Base-by-base conservation (phyloP, 2,113 vertebrate species). In the Pteropus alecto region DNA sequence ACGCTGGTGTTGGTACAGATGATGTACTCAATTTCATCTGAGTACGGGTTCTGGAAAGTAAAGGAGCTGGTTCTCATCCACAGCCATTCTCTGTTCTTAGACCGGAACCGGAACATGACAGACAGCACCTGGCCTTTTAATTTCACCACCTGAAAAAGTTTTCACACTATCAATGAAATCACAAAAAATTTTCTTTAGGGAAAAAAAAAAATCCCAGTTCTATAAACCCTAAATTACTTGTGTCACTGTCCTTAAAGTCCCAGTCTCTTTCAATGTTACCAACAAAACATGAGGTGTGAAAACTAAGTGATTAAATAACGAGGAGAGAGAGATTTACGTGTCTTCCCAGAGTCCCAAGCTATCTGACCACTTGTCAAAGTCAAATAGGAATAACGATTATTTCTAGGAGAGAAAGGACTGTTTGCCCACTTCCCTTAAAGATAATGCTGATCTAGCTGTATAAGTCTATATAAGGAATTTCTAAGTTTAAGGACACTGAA, bases 1-100 rank as follows among this genome's bases (percentile, higher is more conserved):
- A 99, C 99, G 3, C 99, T 99, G 98, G 99, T 99, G 97, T 99
- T 99, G 98, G 99, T 99, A 94, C 99, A 99, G 98, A 99, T 99
- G 98, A 99, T 99, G 97, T 99, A 99, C 98, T 99, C 99, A 0
- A 99, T 99, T 97, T 99, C 99, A 94, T 99, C 99, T 0, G 99
- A 99, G 98, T 99, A 99, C 2, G 99, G 99, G 98, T 99, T 99
- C 98, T 99, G 99, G 99, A 99, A 99, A 97, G 99, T 99, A 98
- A 99, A 99, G 56, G 99, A 99, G 98, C 99, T 99, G 65, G 99
- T 99, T 97, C 99, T 98, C 99, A 99, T 99, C 99, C 99, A 99
- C 92, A 99, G 99, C 99, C 99, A 99, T 68, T 99, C 99, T 77
- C 99, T 98, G 35, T 96, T 99, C 97, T 99, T 99, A 97, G 99